phyloP scores from a whole-genome alignment of 2,888 invertebrate species.

The Rhyacophila evoluta region DNA sequence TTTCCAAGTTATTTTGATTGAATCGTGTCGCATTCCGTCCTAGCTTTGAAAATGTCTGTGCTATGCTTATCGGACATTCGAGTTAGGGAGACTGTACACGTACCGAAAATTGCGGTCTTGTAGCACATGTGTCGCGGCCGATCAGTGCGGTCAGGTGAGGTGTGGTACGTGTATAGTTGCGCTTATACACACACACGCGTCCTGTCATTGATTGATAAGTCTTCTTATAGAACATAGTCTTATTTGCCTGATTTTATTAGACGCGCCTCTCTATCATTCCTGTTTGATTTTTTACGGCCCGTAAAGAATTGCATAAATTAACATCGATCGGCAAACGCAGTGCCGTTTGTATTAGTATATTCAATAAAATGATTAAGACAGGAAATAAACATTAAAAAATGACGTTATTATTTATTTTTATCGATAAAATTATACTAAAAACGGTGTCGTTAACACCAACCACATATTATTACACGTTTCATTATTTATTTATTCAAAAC shows the following conservation, averaged over 20 bases:
- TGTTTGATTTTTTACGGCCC: conserved; percentile 9
- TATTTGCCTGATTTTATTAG: conserved; percentile 2
- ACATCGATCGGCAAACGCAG: neutral
- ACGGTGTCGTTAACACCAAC: too few relatives aligned
- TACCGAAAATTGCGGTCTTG: too few relatives aligned
- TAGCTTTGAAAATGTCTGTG: too few relatives aligned
- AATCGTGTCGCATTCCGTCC: too few relatives aligned
- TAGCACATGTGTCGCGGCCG: too few relatives aligned
- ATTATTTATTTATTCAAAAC: too few relatives aligned
- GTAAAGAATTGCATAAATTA: conserved; percentile 11
- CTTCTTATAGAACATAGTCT: neutral
- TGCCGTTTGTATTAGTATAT: neutral
- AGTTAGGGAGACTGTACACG: too few relatives aligned
- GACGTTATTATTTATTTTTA: conserved; percentile 1
- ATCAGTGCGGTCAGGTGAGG: too few relatives aligned
- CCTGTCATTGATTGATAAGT: neutral
- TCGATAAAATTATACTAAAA: neutral
- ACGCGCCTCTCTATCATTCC: neutral
- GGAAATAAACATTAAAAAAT: conserved; percentile 1
- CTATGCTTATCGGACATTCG: too few relatives aligned
- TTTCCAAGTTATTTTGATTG: too few relatives aligned
- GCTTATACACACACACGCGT: neutral
- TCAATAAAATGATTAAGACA: conserved; percentile 5
- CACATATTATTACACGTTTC: too few relatives aligned
- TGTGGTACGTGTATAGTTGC: too few relatives aligned